Conservation (phyloP, 2,797 vertebrate species). For the Rhynchonycteris naso region DNA sequence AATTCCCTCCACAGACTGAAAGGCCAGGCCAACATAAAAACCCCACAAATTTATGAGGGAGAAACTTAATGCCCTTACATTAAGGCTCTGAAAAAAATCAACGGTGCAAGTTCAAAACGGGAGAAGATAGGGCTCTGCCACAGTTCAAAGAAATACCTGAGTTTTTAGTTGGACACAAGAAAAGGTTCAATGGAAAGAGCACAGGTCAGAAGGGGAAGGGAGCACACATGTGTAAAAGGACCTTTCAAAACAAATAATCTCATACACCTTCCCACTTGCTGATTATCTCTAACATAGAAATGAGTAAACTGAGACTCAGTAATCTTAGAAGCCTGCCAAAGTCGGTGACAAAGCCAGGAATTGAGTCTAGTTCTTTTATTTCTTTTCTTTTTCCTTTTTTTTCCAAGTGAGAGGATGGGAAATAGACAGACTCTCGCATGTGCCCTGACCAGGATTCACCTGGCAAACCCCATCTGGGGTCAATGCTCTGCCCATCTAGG, state of each 20-base stretch:
- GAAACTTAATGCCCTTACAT: background rate
- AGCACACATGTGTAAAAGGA: background rate
- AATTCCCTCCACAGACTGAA: conserved; percentile 21
- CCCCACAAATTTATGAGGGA: background rate
- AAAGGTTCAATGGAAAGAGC: background rate
- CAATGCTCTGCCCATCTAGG: too few species aligned
- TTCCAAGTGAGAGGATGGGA: too few species aligned
- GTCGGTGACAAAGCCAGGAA: background rate
- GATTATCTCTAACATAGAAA: background rate
- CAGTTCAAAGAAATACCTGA: background rate
- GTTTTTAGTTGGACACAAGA: background rate
- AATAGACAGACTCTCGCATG: too few species aligned
- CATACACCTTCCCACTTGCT: background rate
- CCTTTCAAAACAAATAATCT: background rate
- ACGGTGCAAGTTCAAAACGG: background rate
- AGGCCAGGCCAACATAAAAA: background rate
- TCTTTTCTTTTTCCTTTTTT: too few species aligned
- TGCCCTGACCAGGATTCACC: too few species aligned
- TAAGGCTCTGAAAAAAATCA: background rate
- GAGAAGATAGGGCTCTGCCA: background rate
- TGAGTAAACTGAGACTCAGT: background rate
- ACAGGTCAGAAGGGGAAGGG: background rate
- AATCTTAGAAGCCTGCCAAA: background rate
- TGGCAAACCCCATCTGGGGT: too few species aligned
- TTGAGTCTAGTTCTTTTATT: background rate